Percentiles rank a stretch among this genome's conserved stretches.
Evolutionary conservation across 2,113 vertebrate genomes (phyloP).

Genomic region (Datnioides undecimradiatus): DNA sequence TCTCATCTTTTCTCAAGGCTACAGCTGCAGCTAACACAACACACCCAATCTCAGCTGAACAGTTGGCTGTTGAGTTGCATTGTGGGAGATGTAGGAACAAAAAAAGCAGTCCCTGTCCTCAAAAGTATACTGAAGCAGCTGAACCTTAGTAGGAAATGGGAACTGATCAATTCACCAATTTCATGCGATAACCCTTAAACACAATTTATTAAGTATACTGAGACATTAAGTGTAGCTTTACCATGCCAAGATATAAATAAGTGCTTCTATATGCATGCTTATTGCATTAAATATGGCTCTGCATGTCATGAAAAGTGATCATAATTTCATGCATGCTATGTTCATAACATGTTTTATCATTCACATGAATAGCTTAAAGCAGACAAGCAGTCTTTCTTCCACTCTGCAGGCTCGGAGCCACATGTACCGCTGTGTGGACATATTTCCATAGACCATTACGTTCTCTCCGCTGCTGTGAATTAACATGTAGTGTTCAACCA

Average conservation of each 20-base stretch:
- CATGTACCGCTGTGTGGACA: not conserved
- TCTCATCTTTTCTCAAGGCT: not conserved
- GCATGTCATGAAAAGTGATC: not conserved
- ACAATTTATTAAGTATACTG: not conserved
- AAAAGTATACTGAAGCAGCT: too few species aligned
- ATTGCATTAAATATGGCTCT: not conserved
- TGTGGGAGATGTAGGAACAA: not conserved
- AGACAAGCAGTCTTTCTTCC: not conserved
- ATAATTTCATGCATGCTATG: not conserved
- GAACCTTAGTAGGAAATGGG: too few species aligned
- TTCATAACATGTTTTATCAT: not conserved
- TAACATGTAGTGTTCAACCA: not conserved
- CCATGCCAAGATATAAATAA: not conserved
- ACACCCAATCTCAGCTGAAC: too few species aligned
- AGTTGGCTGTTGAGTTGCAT: not conserved
- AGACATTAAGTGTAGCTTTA: not conserved
- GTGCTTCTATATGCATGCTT: not conserved
- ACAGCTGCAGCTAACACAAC: not conserved
- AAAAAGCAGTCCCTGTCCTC: not conserved
- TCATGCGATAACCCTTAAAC: not conserved
- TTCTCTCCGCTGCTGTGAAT: not conserved
- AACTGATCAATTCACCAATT: too few species aligned
- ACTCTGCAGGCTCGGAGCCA: not conserved
- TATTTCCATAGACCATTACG: not conserved
- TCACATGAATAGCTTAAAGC: not conserved